These are phyloP conservation scores for Caranx melampygus DNA, from an alignment of 2,113 vertebrate species.

Conservation along the genomic window DNA sequence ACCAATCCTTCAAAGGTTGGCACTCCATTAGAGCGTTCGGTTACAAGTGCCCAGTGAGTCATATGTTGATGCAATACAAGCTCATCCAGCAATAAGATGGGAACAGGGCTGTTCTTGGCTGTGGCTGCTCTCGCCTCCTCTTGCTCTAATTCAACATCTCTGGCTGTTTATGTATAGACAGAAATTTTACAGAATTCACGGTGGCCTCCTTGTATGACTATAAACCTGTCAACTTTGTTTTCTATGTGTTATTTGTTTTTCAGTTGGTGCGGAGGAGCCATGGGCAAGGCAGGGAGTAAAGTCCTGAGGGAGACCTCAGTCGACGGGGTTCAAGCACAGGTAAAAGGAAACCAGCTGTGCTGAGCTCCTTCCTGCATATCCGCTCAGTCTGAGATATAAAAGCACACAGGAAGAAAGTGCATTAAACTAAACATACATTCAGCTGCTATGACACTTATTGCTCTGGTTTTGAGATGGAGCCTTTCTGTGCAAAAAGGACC, in stretches of 20 bases:
- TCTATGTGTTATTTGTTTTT: constrained; percentile 25
- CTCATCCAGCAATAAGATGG: not conserved
- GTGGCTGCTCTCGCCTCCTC: not conserved
- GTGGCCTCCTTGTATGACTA: not conserved
- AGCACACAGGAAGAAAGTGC: not conserved
- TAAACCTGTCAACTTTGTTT: not conserved
- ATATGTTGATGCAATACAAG: not conserved
- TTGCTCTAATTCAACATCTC: not conserved
- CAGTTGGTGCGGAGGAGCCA: constrained; percentile 49
- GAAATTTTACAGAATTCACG: not conserved
- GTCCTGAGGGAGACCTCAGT: constrained; percentile 73
- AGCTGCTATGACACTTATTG: not conserved
- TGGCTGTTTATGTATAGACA: not conserved
- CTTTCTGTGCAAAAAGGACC: constrained; percentile 18
- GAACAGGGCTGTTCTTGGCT: not conserved
- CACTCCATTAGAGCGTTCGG: not conserved
- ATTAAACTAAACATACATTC: constrained; percentile 16
- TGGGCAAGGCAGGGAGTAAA: constrained; percentile 82
- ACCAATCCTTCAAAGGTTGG: not conserved
- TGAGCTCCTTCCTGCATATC: not conserved
- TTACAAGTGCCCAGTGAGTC: not conserved
- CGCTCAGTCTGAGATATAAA: not conserved
- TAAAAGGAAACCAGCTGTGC: constrained; percentile 46
- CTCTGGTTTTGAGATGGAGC: not conserved
- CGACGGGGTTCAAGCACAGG: constrained; percentile 79